A percentile compares a stretch with the other conserved stretches of the same genome.
These are phyloP conservation scores for Xiphorhynchus erythropygius DNA, from an alignment of 2,797 vertebrate species.

Conservation along the genomic window DNA sequence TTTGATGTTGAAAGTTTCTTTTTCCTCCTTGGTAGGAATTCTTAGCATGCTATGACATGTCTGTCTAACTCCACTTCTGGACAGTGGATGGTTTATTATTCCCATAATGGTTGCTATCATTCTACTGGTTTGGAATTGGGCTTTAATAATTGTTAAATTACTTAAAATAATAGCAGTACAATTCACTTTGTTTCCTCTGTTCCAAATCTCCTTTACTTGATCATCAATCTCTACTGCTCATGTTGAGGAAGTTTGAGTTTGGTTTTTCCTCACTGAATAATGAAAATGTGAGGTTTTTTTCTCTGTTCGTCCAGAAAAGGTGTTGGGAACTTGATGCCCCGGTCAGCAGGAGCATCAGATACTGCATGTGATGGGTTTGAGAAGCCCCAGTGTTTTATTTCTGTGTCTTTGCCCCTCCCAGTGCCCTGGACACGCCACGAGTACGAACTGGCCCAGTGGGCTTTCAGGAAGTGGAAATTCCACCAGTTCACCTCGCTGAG, in stretches of 20 bases:
- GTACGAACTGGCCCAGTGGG: constrained; percentile 94
- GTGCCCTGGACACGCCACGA: constrained; percentile 96
- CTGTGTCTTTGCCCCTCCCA: constrained; percentile 57
- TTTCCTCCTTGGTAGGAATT: not conserved
- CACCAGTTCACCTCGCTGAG: constrained; percentile 97
- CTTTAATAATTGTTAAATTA: not conserved
- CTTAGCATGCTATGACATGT: not conserved
- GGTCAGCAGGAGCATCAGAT: not conserved
- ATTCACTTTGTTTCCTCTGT: not conserved
- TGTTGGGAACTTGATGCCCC: not conserved
- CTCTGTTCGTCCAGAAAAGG: not conserved
- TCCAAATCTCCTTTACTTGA: not conserved
- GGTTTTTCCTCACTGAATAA: not conserved
- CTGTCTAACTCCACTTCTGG: not conserved
- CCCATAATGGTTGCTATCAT: not conserved
- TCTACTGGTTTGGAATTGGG: not conserved
- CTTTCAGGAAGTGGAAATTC: constrained; percentile 96
- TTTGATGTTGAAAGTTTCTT: not conserved
- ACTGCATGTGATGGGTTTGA: not conserved
- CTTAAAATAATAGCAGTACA: not conserved
- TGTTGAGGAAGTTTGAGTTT: not conserved
- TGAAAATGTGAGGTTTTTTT: not conserved
- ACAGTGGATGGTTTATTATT: not conserved
- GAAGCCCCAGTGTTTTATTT: not conserved
- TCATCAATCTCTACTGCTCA: not conserved